Evolutionary conservation across 2,888 invertebrate species (phyloP), one percentile per base, ranked within the genome.

Genomic region (Cyrtodaria siliqua): DNA sequence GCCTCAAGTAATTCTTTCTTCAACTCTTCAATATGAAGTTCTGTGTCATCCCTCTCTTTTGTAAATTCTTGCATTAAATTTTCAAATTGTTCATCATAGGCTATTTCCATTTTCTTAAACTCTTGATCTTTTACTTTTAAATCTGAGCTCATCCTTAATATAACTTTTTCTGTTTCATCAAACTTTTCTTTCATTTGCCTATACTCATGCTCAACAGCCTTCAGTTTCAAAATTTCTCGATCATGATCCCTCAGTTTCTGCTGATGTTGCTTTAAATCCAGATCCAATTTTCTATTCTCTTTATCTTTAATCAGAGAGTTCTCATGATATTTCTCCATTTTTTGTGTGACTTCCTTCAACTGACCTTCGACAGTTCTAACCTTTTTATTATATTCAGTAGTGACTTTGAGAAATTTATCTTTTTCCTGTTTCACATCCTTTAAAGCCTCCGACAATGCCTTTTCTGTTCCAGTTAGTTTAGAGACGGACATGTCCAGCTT

Each of bases 1-100:
- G 96, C 96, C 87, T 95, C 95, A 90, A 97, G 96, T 70, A 97
- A 93, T n/a, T 95, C 95, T 50, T 94, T 94, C 49, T 97, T 94
- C 79, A 97, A 93, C 86, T 97, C 96, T 83, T 97, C 96, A 94
- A 97, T 95, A 87, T 93, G 89, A 53, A 87, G 86, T 67, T 90
- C 91, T 57, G 86, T 84, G 53, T 84, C 89, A 71, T 84, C 90
- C 60, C 87, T 89, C 84, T 90, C 90, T 63, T 82, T 87, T 56
- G 84, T 94, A 68, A 88, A 89, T 29, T 90, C 90, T 12, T 86
- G 83, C 79, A 91, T 89, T 64, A 90, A 69, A 49, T 87, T 89
- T 27, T 86, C 83, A 44, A 88, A 81, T 61, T 89, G 89, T 29
- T 80, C 82, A 62, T 89, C 87, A 80, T 83, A 87, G 3, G 86